Conservation (phyloP, 2,797 vertebrate species). For the Enteromius thamalakanensis region DNA sequence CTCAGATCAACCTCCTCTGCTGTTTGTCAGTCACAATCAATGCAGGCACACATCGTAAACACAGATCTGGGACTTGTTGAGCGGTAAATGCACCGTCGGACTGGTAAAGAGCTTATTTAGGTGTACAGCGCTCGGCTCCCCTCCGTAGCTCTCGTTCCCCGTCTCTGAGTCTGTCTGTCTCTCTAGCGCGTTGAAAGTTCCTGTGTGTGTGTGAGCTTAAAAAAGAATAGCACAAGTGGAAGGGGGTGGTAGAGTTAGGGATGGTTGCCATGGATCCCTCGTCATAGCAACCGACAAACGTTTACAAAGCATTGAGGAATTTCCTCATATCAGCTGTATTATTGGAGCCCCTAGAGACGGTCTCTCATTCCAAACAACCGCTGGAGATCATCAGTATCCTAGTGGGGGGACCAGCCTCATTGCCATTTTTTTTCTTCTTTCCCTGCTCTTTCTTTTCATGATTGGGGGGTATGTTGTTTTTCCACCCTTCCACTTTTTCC, state of each 20-base stretch:
- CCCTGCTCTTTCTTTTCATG: slow-evolving; percentile 27
- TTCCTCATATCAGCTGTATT: slow-evolving; percentile 89
- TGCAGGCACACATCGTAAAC: neutral
- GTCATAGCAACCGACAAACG: slow-evolving; percentile 84
- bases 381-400: slow-evolving; percentile 75
- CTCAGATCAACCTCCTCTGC: slow-evolving; percentile 9
- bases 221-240: slow-evolving; percentile 64
- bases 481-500: slow-evolving; percentile 67
- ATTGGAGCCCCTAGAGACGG: slow-evolving; percentile 79
- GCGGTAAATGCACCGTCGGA: slow-evolving; percentile 21
- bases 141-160: slow-evolving; percentile 32
- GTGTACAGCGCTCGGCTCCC: slow-evolving; percentile 42
- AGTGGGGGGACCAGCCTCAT: slow-evolving; percentile 62
- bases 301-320: slow-evolving; percentile 88
- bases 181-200: slow-evolving; percentile 72
- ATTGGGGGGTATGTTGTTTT: slow-evolving; percentile 65
- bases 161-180: slow-evolving; percentile 51
- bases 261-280: slow-evolving; percentile 82
- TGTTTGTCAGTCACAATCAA: neutral
- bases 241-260: slow-evolving; percentile 70
- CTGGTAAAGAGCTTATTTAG: slow-evolving; percentile 47
- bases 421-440: slow-evolving; percentile 58
- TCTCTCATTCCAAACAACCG: slow-evolving; percentile 73
- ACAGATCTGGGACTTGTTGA: slow-evolving; percentile 43
- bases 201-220: slow-evolving; percentile 74